Evolutionary conservation across 2,888 invertebrate genomes (phyloP), one percentile per base, ranked within the genome.

Genomic region (Dicyrtoma fusca): DNA sequence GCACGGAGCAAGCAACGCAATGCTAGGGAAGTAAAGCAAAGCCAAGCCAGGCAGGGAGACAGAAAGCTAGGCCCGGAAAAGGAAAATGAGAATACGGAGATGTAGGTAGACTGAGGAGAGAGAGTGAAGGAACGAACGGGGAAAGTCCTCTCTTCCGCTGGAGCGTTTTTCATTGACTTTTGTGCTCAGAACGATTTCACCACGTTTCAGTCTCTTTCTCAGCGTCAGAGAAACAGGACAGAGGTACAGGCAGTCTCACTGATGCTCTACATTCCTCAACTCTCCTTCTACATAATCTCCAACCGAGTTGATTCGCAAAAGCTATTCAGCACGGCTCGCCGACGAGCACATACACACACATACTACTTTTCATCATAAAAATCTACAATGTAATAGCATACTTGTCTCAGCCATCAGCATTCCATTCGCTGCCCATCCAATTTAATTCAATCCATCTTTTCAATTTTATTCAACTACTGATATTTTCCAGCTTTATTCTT

Each of bases 161-260:
- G 17, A 44, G 34, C 44, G 19, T 26, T 61, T 19, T 44, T 25
- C 44, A 63, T 44, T 71, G 71, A 71, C 71, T 71, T 63, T 71
- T 71, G 34, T 55, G 10, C 63, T 55, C 63, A 21, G 63, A 25
- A 44, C 71, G 51, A 51, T 71, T 61, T 42, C 69, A 68, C 42
- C 45, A 47, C 55, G 45, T 42, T 62, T 49, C 71, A 71, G 71
- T 71, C 71, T 71, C 44, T 63, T 63, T 71, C 53, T 25, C 44
- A 63, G 63, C 55, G 63, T 63, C 63, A 63, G 71, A 63, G 71
- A 49, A 63, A 44, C 34, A 62, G 51, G 69, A 59, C 25, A 13
- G 55, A 45, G 68, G 4, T 3, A 34, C 3, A 3, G 34, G 34
- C 34, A 34, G 34, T 34, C 57, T 57, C 55, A 34, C 68, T 66